Evolutionary conservation across 2,113 vertebrate species (phyloP).

Genomic region (Strix uralensis): DNA sequence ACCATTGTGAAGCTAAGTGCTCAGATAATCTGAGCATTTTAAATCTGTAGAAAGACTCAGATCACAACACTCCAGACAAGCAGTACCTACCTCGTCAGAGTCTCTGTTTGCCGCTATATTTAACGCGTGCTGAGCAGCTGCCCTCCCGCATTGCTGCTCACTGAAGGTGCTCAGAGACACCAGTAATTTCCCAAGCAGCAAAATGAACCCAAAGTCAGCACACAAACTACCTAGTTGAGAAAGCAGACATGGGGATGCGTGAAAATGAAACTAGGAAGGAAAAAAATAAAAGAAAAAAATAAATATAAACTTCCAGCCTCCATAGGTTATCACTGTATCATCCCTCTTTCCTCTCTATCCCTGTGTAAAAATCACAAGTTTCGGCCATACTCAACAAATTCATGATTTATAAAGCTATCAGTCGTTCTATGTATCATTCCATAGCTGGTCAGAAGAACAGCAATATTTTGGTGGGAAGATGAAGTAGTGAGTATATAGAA

Average conservation of each 20-base stretch:
- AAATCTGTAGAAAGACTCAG: neutral
- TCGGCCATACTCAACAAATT: neutral
- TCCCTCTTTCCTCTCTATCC: neutral
- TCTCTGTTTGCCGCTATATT: neutral
- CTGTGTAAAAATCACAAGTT: neutral
- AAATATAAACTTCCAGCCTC: neutral
- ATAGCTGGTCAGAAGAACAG: neutral
- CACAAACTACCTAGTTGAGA: neutral
- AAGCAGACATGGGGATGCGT: neutral
- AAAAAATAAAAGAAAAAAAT: accelerated
- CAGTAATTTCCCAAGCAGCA: neutral
- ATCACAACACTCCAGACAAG: neutral
- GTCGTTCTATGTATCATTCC: accelerated
- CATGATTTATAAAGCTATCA: neutral
- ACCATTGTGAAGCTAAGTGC: neutral
- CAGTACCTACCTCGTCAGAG: too few relatives aligned
- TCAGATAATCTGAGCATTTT: neutral
- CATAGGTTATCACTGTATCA: neutral
- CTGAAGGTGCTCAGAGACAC: neutral
- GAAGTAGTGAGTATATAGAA: accelerated
- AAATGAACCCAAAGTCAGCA: neutral
- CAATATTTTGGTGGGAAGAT: neutral
- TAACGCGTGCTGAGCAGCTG: neutral
- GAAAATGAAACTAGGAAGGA: neutral
- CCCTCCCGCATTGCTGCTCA: neutral